Conservation (phyloP, 2,888 invertebrate genomes). For the Tipula confusa region DNA sequence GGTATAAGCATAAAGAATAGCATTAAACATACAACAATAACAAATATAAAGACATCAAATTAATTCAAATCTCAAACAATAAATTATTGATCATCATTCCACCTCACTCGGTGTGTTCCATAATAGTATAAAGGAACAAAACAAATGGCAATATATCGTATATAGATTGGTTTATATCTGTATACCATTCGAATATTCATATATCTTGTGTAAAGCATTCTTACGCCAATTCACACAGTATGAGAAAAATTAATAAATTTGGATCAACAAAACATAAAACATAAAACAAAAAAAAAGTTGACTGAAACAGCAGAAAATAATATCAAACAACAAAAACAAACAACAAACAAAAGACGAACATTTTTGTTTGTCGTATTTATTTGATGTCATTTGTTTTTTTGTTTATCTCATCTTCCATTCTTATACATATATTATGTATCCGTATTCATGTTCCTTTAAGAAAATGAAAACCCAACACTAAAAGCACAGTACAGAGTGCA, state of each 20-base stretch:
- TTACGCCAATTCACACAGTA: not conserved
- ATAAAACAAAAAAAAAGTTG: not conserved
- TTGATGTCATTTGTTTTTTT: constrained; percentile 14
- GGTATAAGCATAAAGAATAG: not conserved
- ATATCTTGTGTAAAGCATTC: not conserved
- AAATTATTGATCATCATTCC: constrained; percentile 3
- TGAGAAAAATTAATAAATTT: not conserved
- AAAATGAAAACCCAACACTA: not conserved
- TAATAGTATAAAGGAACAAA: too few relatives aligned
- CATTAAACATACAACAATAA: not conserved
- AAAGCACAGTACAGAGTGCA: not conserved
- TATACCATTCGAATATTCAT: too few relatives aligned
- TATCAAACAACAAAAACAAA: not conserved
- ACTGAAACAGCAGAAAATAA: constrained; percentile 25
- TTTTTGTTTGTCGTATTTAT: constrained; percentile 1
- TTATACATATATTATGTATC: not conserved
- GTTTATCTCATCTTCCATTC: not conserved
- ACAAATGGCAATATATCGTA: not conserved
- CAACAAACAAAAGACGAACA: not conserved
- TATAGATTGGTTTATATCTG: too few relatives aligned
- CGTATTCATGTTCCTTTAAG: not conserved
- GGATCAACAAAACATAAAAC: not conserved
- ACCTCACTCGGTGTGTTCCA: not conserved
- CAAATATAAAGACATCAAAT: not conserved
- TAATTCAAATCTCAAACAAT: constrained; percentile 7